Evolutionary conservation across 30 jellyfish, hydroid and myxozoan species (phyloP).

Genomic region (Aurelia aurita complex sp. Pacific): DNA sequence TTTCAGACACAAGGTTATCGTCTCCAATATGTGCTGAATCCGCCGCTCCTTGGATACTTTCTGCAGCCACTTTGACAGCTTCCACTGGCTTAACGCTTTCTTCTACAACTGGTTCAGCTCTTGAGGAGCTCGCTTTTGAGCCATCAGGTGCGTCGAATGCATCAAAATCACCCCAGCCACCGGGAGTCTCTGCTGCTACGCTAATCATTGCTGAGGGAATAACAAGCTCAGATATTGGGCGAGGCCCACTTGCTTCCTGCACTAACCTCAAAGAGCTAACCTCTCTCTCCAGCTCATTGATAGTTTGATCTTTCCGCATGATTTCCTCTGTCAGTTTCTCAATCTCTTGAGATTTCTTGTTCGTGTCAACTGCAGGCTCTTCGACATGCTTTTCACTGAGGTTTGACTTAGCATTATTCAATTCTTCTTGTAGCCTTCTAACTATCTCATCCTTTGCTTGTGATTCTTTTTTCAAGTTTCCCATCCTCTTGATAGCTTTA

Average conservation of each 20-base stretch:
- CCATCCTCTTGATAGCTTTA: constrained; percentile 74
- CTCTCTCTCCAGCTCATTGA: constrained; percentile 20
- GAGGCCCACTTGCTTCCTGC: not conserved
- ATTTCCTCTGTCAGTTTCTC: constrained; percentile 5
- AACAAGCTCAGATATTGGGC: not conserved
- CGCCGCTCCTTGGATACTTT: not conserved
- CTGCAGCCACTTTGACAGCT: constrained; percentile 3
- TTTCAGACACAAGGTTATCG: not conserved
- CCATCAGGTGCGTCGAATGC: not conserved
- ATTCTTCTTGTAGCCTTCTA: constrained; percentile 15
- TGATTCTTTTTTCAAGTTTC: constrained; percentile 69
- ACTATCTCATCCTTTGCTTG: constrained; percentile 53
- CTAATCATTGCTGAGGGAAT: constrained; percentile 1
- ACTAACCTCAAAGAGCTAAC: not conserved
- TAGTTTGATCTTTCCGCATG: constrained; percentile 2
- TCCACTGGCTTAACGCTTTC: constrained; percentile 6
- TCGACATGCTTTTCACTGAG: not conserved
- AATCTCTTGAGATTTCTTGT: not conserved
- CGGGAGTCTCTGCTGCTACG: constrained; percentile 19
- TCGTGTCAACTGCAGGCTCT: not conserved
- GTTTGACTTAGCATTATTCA: not conserved
- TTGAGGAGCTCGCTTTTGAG: not conserved
- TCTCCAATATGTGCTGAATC: not conserved
- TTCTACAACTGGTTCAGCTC: constrained; percentile 23
- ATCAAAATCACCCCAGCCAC: constrained; percentile 29